These are phyloP conservation scores for Romanogobio albipinnatus DNA, from an alignment of 2,113 vertebrate genomes.

Conservation along the genomic window DNA sequence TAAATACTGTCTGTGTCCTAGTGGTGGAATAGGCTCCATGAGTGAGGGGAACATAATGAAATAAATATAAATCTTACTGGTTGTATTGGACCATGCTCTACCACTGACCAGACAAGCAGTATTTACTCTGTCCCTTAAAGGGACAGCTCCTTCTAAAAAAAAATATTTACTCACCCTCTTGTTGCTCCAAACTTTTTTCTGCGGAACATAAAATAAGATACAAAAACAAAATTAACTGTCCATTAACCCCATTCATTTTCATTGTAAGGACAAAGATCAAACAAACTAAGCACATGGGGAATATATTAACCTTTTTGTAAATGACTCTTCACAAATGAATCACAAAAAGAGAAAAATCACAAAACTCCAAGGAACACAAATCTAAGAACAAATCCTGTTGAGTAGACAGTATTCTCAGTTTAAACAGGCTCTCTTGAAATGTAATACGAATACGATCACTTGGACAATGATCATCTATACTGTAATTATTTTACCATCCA, in stretches of 20 bases:
- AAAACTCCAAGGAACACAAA: too few relatives aligned
- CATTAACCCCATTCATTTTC: too few relatives aligned
- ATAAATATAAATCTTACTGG: neutral
- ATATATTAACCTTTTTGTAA: too few relatives aligned
- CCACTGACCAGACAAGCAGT: neutral
- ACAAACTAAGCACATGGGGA: too few relatives aligned
- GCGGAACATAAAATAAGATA: neutral
- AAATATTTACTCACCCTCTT: neutral
- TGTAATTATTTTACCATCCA: neutral
- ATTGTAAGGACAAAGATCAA: too few relatives aligned
- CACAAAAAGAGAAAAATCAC: too few relatives aligned
- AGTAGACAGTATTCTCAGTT: too few relatives aligned
- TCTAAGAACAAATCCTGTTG: neutral
- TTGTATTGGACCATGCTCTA: neutral
- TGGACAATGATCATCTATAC: neutral
- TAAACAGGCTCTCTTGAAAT: neutral
- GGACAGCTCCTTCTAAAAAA: neutral
- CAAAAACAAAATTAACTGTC: too few relatives aligned
- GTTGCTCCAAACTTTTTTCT: neutral
- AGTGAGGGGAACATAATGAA: neutral
- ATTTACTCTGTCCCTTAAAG: neutral
- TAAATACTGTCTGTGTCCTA: conserved; percentile 14
- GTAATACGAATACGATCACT: neutral
- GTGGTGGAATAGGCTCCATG: neutral
- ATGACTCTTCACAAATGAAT: too few relatives aligned